Percentiles rank a stretch among this genome's conserved stretches.
Conservation (phyloP, 2,113 vertebrate genomes). For the Cyanistes caeruleus region DNA sequence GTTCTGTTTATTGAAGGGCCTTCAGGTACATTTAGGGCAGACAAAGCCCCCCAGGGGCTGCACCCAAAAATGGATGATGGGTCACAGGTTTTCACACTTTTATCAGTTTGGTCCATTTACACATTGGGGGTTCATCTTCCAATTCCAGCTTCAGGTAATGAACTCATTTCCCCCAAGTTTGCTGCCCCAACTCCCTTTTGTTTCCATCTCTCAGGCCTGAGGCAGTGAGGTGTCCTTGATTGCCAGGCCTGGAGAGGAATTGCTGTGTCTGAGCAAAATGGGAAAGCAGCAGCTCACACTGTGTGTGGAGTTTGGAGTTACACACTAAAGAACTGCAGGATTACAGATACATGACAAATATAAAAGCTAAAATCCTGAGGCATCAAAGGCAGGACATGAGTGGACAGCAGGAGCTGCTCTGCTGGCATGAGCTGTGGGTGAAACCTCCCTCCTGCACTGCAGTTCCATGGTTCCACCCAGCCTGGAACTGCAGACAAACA, state of each 20-base stretch:
- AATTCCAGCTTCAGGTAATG: neutral
- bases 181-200: neutral
- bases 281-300: neutral
- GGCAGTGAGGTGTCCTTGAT: neutral
- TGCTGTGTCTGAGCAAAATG: neutral
- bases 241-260: neutral
- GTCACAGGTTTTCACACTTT: fast-evolving
- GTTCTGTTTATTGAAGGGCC: neutral
- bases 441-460: neutral
- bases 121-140: neutral
- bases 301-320: neutral
- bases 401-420: neutral
- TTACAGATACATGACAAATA: neutral
- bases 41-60: neutral
- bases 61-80: neutral
- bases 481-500: neutral
- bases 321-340: neutral
- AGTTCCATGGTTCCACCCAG: neutral
- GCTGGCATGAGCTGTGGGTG: neutral
- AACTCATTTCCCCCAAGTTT: neutral
- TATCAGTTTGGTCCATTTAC: neutral
- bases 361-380: neutral
- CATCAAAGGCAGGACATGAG: neutral
- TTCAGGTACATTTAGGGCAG: neutral
- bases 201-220: neutral